These are phyloP conservation scores for Hyles euphorbiae DNA, from an alignment of 1,140 invertebrate genomes.

Conservation along the genomic window DNA sequence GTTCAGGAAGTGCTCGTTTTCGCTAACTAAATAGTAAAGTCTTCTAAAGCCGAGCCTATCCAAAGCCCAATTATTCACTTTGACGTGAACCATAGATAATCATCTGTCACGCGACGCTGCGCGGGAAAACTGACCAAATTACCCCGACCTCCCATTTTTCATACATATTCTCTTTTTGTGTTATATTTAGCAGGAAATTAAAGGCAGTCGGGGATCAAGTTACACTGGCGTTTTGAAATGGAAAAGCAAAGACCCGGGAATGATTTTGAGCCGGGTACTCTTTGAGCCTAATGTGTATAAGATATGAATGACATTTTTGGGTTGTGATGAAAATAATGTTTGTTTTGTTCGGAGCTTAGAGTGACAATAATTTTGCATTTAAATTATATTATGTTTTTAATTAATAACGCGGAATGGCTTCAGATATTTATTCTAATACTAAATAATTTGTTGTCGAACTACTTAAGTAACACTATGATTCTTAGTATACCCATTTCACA, in stretches of 20 bases:
- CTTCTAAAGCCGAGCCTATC: constrained; percentile 24
- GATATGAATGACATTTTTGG: constrained; percentile 48
- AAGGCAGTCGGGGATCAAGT: constrained; percentile 21
- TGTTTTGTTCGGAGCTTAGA: too few relatives aligned
- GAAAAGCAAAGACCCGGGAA: constrained; percentile 46
- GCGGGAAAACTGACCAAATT: constrained; percentile 42
- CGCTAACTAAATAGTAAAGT: background rate
- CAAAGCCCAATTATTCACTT: constrained; percentile 72
- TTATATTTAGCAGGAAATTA: background rate
- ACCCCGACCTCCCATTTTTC: constrained; percentile 32
- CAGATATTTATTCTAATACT: too few relatives aligned
- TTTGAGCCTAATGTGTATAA: constrained; percentile 43
- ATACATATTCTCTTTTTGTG: constrained; percentile 16
- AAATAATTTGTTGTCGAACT: too few relatives aligned
- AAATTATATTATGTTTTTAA: too few relatives aligned
- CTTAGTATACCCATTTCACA: too few relatives aligned
- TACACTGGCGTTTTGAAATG: constrained; percentile 33
- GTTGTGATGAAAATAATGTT: constrained; percentile 15
- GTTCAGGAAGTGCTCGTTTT: background rate
- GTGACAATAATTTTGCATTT: too few relatives aligned
- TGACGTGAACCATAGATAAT: constrained; percentile 69
- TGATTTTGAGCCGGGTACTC: constrained; percentile 56
- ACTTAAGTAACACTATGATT: too few relatives aligned
- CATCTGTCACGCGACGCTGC: constrained; percentile 66
- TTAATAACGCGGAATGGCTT: too few relatives aligned